Evolutionary conservation across 2,888 invertebrate genomes (phyloP), one percentile per base, ranked within the genome.

Genomic region (Cryptocephalus moraei): DNA sequence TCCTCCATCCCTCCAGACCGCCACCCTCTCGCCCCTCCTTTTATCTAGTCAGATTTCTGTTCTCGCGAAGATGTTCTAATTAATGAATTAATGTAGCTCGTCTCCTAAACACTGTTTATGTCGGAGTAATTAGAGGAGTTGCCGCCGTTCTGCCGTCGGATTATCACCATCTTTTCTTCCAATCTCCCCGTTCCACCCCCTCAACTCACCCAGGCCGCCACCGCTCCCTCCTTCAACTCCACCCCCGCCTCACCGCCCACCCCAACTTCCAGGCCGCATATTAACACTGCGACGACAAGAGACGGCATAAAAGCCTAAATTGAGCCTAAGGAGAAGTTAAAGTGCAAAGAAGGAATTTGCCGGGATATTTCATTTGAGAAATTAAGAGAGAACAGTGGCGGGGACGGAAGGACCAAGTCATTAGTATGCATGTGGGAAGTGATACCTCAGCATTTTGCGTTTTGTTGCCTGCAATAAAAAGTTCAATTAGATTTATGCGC

Each of bases 71-170:
- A 65, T 67, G 63, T 69, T 69, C 69, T 71, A 71, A 71, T 71
- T 71, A 71, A 70, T 71, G 71, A 71, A 71, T 71, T 71, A 71
- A 70, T 71, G 71, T 71, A 68, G 67, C 68, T 64, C 65, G 67
- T 68, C 69, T 70, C 68, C 70, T 71, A 70, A 71, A 67, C 70
- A 71, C 66, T 70, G 71, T 70, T 71, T 71, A 71, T 70, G 71
- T 70, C 69, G 69, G 67, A 68, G 67, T 70, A 71, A 71, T 71
- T 70, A 71, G 67, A 62, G 22, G 10, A 10, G 13, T 11, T 11
- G 22, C 22, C 22, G 22, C 22, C 22, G 22, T 11, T n/a, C 12
- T 13, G 22, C 41, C 41, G 12, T 10, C 12, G 14, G 12, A 14
- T 41, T 41, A 41, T 33, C 43, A 32, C 36, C 47, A 47, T 47